These are phyloP conservation scores for Rhizomys pruinosus DNA, from an alignment of 2,113 vertebrate species.

Conservation along the genomic window DNA sequence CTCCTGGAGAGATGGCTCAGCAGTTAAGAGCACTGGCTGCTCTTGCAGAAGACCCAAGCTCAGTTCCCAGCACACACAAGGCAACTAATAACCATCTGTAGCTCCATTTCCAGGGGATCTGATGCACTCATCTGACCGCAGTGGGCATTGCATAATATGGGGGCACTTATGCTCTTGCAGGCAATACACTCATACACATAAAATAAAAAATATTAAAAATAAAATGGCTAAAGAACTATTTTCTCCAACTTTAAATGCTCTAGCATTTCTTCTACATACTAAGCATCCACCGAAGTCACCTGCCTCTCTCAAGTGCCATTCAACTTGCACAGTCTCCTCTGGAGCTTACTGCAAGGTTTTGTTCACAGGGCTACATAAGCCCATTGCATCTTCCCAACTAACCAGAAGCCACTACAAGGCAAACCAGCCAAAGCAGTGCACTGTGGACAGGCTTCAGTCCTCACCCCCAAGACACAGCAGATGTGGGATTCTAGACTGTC, in stretches of 20 bases:
- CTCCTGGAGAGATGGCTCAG: too few species aligned
- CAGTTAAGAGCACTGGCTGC: too few species aligned
- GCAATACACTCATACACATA: too few species aligned
- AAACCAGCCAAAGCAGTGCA: background rate
- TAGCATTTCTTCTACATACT: background rate
- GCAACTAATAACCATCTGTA: too few species aligned
- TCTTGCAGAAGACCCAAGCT: too few species aligned
- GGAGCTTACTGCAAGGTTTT: background rate
- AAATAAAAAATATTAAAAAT: too few species aligned
- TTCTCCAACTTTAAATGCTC: background rate
- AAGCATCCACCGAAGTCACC: background rate
- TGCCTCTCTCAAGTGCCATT: background rate
- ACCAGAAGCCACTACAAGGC: background rate
- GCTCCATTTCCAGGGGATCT: too few species aligned
- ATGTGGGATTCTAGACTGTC: background rate
- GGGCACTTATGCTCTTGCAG: too few species aligned
- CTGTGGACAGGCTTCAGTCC: background rate
- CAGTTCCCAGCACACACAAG: too few species aligned
- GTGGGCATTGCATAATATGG: too few species aligned
- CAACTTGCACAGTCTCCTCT: background rate
- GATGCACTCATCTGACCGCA: too few species aligned
- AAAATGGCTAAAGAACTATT: too few species aligned
- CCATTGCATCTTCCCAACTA: background rate
- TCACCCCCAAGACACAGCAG: background rate
- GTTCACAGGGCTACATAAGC: background rate